Base-by-base conservation (phyloP, 2,797 vertebrate species). In the Liparis tanakae region DNA sequence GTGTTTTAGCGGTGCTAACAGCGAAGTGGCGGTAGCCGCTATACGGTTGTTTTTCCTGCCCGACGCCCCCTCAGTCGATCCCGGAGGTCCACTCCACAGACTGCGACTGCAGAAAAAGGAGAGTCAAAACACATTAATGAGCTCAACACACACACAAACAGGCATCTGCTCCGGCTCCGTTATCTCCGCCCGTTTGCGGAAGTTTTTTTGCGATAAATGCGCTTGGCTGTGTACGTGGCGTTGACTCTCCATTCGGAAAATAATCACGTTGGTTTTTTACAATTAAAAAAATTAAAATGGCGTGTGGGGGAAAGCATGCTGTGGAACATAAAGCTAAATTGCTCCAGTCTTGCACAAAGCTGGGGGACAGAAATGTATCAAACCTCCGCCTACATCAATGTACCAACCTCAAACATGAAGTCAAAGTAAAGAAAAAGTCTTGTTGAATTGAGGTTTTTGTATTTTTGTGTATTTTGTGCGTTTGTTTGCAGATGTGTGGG, bases 1-100 rank as follows among this genome's bases (percentile, higher is more conserved):
- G 56, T 15, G 67, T 74, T 70, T 72, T 61, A 78, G 80, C 73
- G 69, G 72, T 79, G 67, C 75, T 20, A 72, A 65, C 78, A 48
- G 67, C 6, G 54, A 64, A 37, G 76, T 67, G 74, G 72, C 76
- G 79, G 77, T 64, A 63, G 66, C 82, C 70, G 46, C 77, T 74
- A 30, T 30, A 75, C 22, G 62, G 68, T 71, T 90, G 76, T 87
- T 88, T 84, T 30, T 83, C 80, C 86, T 72, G 75, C 78, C 62
- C 78, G 72, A 80, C 90, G 79, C 90, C 89, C 79, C 85, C 89
- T 86, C 88, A 87, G 54, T 76, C 80, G 77, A 88, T 85, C 86
- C 79, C 0, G 9, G 9, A 76, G 84, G 85, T 90, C 79, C 77
- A 67, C 76, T 76, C 58, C 43, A 53, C 87, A 84, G 80, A 83